Conservation (phyloP, 2,888 invertebrate genomes). For the Xestia c-nigrum region DNA sequence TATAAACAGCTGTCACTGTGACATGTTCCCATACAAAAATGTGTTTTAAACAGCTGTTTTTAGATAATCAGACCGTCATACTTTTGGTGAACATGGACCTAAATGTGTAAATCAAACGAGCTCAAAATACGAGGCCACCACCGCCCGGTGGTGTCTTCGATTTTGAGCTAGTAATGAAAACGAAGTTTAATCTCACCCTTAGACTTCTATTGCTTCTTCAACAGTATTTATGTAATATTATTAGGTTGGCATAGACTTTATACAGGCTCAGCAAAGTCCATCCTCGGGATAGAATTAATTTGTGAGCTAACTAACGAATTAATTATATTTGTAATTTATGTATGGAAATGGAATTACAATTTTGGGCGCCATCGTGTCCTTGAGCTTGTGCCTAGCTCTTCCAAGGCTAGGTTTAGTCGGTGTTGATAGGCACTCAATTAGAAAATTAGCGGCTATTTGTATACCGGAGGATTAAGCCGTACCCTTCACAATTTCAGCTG, state of each 20-base stretch:
- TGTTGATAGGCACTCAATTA: neutral
- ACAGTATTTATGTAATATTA: conserved; percentile 3
- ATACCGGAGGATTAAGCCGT: neutral
- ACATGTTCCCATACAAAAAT: too few species aligned
- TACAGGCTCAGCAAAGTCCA: conserved; percentile 10
- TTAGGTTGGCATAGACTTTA: neutral
- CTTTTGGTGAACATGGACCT: too few species aligned
- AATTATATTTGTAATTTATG: conserved; percentile 55
- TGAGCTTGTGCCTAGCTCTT: neutral
- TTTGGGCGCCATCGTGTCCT: conserved; percentile 10
- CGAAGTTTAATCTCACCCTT: neutral
- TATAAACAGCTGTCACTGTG: too few species aligned
- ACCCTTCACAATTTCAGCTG: conserved; percentile 3
- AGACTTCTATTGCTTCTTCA: neutral
- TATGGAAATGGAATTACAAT: conserved; percentile 49
- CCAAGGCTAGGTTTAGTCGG: neutral
- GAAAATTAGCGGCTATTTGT: conserved; percentile 21
- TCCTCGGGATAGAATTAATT: conserved; percentile 44
- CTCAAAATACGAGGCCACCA: too few species aligned
- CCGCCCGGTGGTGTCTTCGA: neutral
- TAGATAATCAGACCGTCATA: too few species aligned
- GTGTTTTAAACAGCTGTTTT: too few species aligned
- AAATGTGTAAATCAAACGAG: too few species aligned
- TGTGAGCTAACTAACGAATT: conserved; percentile 49
- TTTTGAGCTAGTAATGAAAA: neutral